Conservation (phyloP, 2,797 vertebrate species). For the Siniperca scherzeri region DNA sequence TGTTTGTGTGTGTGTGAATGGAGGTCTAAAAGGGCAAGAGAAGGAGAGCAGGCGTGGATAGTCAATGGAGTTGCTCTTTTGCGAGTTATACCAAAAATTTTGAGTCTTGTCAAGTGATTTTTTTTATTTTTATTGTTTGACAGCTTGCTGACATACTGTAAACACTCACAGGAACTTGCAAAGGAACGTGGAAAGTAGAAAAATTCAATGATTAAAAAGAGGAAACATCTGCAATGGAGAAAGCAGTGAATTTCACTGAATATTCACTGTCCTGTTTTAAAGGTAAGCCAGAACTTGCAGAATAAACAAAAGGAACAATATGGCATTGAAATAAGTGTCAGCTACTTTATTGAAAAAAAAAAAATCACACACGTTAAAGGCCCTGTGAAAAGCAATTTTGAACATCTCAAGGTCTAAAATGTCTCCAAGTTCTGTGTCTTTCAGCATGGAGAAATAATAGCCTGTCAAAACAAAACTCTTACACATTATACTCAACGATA, state of each 20-base stretch:
- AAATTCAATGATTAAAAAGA: background rate
- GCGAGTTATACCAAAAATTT: background rate
- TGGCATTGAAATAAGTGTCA: conserved; percentile 25
- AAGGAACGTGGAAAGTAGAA: background rate
- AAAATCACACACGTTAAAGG: background rate
- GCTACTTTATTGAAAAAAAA: background rate
- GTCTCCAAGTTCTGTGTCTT: background rate
- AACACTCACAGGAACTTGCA: background rate
- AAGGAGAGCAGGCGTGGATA: background rate
- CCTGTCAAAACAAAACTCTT: background rate
- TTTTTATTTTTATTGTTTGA: background rate
- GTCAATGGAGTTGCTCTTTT: conserved; percentile 12
- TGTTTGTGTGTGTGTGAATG: conserved; percentile 18
- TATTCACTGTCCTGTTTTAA: background rate
- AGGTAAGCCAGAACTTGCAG: background rate
- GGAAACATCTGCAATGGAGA: background rate
- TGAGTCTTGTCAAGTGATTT: conserved; percentile 6
- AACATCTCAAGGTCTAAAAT: conserved; percentile 30
- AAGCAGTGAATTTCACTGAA: background rate
- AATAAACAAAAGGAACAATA: conserved; percentile 13
- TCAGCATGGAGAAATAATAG: too few relatives aligned
- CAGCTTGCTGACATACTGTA: conserved; percentile 7
- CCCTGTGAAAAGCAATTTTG: conserved; percentile 1
- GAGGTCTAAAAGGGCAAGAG: conserved; percentile 27
- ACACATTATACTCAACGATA: background rate